Evolutionary conservation across 2,113 vertebrate genomes (phyloP).

Genomic region (Sminthopsis crassicaudata): DNA sequence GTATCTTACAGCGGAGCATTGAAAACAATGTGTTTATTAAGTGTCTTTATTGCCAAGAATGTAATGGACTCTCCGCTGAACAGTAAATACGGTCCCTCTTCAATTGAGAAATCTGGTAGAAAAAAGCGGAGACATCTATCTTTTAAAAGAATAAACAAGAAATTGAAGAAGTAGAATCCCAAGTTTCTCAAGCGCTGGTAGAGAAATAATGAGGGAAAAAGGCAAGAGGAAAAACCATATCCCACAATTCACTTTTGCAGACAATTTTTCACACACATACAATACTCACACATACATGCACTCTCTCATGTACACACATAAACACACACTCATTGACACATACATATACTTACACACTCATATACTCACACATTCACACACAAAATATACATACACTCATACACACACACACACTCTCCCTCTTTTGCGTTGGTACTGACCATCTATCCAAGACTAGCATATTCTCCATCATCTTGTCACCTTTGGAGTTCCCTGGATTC

Average conservation of each 20-base stretch:
- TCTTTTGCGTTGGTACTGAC: not conserved
- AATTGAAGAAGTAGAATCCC: constrained; percentile 45
- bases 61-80: constrained; percentile 17
- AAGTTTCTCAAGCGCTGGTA: constrained; percentile 28
- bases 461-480: not conserved
- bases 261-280: not conserved
- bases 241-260: not conserved
- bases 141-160: constrained; percentile 20
- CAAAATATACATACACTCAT: too few relatives aligned
- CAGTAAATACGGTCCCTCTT: not conserved
- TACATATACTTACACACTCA: too few relatives aligned
- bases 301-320: too few relatives aligned
- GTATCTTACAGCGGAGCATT: constrained; percentile 27
- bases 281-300: not conserved
- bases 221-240: not conserved
- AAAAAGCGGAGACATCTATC: constrained; percentile 10
- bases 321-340: too few relatives aligned
- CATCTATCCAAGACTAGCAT: not conserved
- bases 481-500: not conserved
- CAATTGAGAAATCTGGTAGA: constrained; percentile 30
- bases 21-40: constrained; percentile 48
- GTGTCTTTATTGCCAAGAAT: constrained; percentile 24
- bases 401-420: not conserved
- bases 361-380: too few relatives aligned
- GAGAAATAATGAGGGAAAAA: not conserved